Evolutionary conservation across 2,797 vertebrate species (phyloP).

Genomic region (Squalus acanthias): DNA sequence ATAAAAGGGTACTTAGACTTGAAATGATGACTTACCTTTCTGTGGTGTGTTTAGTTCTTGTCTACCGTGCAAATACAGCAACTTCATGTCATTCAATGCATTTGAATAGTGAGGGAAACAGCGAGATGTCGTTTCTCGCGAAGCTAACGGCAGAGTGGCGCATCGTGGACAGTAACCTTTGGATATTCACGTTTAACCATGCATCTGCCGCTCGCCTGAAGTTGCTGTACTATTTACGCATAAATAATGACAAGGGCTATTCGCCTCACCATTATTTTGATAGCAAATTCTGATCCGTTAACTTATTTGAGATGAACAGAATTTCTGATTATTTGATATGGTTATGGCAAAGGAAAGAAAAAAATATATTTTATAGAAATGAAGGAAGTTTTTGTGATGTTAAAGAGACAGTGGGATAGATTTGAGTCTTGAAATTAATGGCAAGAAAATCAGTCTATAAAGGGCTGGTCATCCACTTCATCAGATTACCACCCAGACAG

Average conservation of each 20-base stretch:
- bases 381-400: background rate
- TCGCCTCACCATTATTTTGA: background rate
- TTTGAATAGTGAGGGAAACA: background rate
- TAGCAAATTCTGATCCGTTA: background rate
- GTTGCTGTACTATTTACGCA: background rate
- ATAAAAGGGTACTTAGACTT: background rate
- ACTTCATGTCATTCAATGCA: background rate
- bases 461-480: background rate
- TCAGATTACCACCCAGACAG: too few species aligned
- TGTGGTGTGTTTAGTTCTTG: background rate
- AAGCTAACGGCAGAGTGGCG: background rate
- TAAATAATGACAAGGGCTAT: background rate
- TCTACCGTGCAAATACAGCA: background rate
- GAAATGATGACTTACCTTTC: background rate
- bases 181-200: background rate
- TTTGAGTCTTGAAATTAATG: background rate
- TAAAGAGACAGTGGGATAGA: background rate
- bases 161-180: background rate
- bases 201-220: background rate
- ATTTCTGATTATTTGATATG: background rate
- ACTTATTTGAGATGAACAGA: background rate
- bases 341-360: background rate
- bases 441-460: background rate
- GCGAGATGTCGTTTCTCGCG: background rate
- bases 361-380: background rate